A percentile compares a stretch with the other conserved stretches of the same genome.
phyloP scores from a whole-genome alignment of 2,113 vertebrate genomes.

The Elachura formosa region DNA sequence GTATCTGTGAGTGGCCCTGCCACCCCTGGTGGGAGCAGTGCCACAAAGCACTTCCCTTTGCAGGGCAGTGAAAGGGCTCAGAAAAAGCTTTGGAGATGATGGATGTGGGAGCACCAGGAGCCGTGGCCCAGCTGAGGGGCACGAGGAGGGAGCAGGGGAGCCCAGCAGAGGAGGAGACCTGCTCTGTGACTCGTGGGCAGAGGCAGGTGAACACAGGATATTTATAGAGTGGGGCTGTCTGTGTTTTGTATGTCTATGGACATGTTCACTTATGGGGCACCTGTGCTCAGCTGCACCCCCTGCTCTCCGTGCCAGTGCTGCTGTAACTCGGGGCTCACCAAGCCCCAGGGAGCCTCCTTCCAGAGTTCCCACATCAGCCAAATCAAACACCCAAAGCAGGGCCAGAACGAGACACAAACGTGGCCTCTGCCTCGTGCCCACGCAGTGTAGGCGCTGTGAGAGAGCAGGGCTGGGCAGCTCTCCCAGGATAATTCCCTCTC shows the following conservation, averaged over 20 bases:
- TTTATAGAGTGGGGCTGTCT: no score
- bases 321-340: rapidly evolving
- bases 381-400: background rate
- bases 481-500: background rate
- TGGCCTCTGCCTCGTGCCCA: no score
- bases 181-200: background rate
- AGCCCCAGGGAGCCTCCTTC: background rate
- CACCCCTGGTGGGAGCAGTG: background rate
- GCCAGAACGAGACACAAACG: background rate
- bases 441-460: background rate
- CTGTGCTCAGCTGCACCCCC: background rate
- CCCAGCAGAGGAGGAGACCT: rapidly evolving
- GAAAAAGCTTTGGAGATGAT: background rate
- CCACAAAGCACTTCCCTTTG: background rate
- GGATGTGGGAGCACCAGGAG: background rate
- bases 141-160: background rate
- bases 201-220: background rate
- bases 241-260: rapidly evolving
- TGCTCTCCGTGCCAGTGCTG: background rate
- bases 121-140: no score
- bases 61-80: background rate
- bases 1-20: background rate
- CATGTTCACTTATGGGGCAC: background rate
- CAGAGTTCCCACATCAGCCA: background rate
- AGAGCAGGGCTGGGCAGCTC: background rate